A percentile compares a stretch with the other conserved stretches of the same genome.
phyloP scores from a whole-genome alignment of 1,140 invertebrate genomes.

The Radopholus similis region DNA sequence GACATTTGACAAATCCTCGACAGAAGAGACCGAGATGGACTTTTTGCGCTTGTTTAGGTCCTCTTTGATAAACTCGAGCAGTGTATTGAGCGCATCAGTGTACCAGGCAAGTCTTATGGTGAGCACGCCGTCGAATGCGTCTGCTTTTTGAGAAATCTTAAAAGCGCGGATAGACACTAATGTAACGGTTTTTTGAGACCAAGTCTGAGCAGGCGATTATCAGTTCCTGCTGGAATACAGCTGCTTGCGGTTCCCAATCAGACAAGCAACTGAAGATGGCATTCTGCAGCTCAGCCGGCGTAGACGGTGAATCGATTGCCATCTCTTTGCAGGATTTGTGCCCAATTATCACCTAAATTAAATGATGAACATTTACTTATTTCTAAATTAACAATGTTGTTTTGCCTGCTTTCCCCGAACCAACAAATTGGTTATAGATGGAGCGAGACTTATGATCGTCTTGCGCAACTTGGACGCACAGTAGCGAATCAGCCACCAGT shows the following conservation, averaged over 20 bases:
- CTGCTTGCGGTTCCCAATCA: conserved; percentile 83
- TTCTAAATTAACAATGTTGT: conserved; percentile 7
- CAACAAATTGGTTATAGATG: conserved; percentile 90
- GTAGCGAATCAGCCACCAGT: conserved; percentile 89
- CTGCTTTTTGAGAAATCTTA: conserved; percentile 89
- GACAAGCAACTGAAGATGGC: conserved; percentile 62
- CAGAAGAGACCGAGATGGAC: conserved; percentile 32
- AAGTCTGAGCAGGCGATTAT: conserved; percentile 75
- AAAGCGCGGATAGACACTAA: conserved; percentile 60
- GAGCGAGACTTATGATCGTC: conserved; percentile 93
- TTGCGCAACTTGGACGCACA: conserved; percentile 86
- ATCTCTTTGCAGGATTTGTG: conserved; percentile 86
- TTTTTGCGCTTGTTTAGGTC: conserved; percentile 28
- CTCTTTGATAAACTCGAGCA: conserved; percentile 40
- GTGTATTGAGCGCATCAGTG: conserved; percentile 48
- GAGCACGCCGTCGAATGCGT: conserved; percentile 54
- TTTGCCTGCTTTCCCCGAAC: conserved; percentile 90
- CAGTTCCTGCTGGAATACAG: conserved; percentile 91
- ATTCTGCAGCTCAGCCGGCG: conserved; percentile 68
- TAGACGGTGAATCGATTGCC: conserved; percentile 92
- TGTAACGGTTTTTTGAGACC: conserved; percentile 64
- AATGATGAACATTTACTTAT: background rate
- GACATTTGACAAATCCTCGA: background rate
- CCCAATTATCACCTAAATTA: conserved; percentile 78
- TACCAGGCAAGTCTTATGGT: conserved; percentile 55